Percentiles rank a stretch among this genome's conserved stretches.
phyloP scores from a whole-genome alignment of 2,888 invertebrate species.

The Vanessa cardui region DNA sequence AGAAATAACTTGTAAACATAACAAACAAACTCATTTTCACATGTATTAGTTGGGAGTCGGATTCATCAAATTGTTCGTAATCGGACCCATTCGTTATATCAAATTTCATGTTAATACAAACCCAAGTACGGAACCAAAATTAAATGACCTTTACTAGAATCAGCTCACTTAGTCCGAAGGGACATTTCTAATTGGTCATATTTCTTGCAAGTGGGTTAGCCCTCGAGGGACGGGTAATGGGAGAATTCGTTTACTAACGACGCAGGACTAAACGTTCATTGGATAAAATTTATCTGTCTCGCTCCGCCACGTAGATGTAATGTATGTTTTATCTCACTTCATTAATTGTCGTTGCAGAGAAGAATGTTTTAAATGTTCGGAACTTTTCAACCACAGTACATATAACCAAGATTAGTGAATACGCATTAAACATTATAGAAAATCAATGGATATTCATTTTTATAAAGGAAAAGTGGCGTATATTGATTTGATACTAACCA shows the following conservation, averaged over 20 bases:
- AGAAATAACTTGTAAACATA: too few species aligned
- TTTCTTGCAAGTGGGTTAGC: slow-evolving; percentile 31
- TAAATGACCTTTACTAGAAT: slow-evolving; percentile 9
- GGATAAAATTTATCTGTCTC: background rate
- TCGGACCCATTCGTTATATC: background rate
- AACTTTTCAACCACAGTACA: too few species aligned
- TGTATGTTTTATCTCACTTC: background rate
- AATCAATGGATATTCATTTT: too few species aligned
- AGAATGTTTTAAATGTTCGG: too few species aligned
- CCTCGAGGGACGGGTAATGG: slow-evolving; percentile 29
- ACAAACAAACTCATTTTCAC: too few species aligned
- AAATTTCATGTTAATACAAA: background rate
- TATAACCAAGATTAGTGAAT: too few species aligned
- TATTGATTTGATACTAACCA: too few species aligned
- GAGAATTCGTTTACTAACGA: slow-evolving; percentile 28
- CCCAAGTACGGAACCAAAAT: slow-evolving; percentile 19
- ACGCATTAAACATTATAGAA: too few species aligned
- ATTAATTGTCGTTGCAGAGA: too few species aligned
- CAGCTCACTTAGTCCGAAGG: slow-evolving; percentile 23
- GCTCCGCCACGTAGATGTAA: background rate
- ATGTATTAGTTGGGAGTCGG: too few species aligned
- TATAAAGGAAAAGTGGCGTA: too few species aligned
- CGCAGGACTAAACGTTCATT: background rate
- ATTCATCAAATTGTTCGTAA: background rate
- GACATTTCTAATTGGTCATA: slow-evolving; percentile 33